phyloP scores from a whole-genome alignment of 2,113 vertebrate genomes.

The Polypterus bichir region DNA sequence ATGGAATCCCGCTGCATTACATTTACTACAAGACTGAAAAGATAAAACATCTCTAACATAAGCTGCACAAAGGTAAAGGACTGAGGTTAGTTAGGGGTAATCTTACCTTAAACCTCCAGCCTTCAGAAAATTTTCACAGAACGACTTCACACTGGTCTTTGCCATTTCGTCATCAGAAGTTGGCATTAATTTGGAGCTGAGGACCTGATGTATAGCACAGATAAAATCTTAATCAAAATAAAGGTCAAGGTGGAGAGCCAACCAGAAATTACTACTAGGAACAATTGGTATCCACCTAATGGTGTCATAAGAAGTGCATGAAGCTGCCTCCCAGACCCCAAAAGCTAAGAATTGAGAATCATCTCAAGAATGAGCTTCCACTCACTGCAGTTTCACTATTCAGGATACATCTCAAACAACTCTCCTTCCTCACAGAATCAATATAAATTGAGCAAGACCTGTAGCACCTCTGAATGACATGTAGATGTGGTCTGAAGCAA shows the following conservation, averaged over 20 bases:
- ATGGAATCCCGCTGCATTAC: slow-evolving; percentile 98
- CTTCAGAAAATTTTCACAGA: slow-evolving; percentile 97
- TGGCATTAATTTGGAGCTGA: slow-evolving; percentile 97
- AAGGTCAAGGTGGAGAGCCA: too few relatives aligned
- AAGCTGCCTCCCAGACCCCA: too few relatives aligned
- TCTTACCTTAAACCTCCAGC: slow-evolving; percentile 87
- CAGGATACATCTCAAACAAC: too few relatives aligned
- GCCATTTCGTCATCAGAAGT: slow-evolving; percentile 98
- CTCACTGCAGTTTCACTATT: too few relatives aligned
- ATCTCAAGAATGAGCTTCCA: too few relatives aligned
- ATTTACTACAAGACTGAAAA: slow-evolving; percentile 86
- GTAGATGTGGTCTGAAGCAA: not conserved
- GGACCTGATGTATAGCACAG: slow-evolving; percentile 51
- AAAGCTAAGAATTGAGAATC: too few relatives aligned
- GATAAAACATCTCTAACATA: slow-evolving; percentile 7
- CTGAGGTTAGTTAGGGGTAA: not conserved
- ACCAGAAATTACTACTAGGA: too few relatives aligned
- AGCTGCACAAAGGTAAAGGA: not conserved
- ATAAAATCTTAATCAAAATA: too few relatives aligned
- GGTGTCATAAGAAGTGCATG: too few relatives aligned
- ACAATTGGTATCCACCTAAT: too few relatives aligned
- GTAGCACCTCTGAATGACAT: not conserved
- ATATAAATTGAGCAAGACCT: not conserved
- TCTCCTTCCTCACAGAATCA: not conserved
- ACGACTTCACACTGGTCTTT: slow-evolving; percentile 93